Conservation (phyloP, 2,113 vertebrate species). For the Myotis yumanensis region DNA sequence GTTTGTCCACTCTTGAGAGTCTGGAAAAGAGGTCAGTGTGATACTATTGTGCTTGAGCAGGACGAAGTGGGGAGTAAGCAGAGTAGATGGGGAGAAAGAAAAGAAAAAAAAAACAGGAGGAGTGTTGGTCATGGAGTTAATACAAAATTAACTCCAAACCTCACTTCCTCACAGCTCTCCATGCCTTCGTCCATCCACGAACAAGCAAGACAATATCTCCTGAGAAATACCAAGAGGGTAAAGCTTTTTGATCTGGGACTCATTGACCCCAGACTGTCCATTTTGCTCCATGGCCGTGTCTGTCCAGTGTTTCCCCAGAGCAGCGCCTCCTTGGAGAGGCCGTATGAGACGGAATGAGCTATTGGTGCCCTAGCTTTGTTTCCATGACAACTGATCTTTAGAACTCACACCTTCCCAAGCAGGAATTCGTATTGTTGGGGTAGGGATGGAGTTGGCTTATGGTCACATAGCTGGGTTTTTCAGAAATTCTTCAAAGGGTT, state of each 20-base stretch:
- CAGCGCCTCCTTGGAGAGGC: not conserved
- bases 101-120: not conserved
- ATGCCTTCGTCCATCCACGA: not conserved
- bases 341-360: not conserved
- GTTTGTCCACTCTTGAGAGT: constrained; percentile 26
- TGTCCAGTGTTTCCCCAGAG: not conserved
- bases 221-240: not conserved
- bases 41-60: not conserved
- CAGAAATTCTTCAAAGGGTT: not conserved
- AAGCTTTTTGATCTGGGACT: not conserved
- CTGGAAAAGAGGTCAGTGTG: constrained; percentile 3
- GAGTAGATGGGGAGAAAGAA: not conserved
- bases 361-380: not conserved
- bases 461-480: constrained; percentile 13
- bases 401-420: not conserved
- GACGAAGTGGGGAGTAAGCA: not conserved
- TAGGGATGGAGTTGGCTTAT: not conserved
- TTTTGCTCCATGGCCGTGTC: not conserved
- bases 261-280: not conserved
- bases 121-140: not conserved
- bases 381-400: constrained; percentile 38
- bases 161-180: not conserved
- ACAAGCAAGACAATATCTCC: not conserved
- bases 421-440: not conserved
- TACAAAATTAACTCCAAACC: not conserved